Evolutionary conservation across 1,140 invertebrate genomes (phyloP).

Genomic region (Drosophila ananassae): DNA sequence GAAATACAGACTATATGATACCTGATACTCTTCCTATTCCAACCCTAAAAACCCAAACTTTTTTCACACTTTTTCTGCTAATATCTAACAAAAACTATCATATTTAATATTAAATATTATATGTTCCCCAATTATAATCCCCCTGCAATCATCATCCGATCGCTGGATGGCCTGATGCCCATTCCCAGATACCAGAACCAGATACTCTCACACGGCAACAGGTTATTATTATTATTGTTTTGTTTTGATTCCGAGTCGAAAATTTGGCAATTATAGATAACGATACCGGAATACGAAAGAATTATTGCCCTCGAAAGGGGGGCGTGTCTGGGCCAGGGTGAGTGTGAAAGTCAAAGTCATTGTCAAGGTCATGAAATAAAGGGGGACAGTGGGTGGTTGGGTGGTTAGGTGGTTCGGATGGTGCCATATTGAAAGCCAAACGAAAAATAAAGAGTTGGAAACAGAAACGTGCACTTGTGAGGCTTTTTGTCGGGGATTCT

Average conservation of each 20-base stretch:
- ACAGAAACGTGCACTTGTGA: conserved; percentile 15
- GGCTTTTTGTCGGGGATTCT: conserved; percentile 7
- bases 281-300: conserved; percentile 3
- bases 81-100: too few relatives aligned
- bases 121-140: not conserved
- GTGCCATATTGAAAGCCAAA: not conserved
- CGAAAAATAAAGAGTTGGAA: not conserved
- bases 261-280: conserved; percentile 17
- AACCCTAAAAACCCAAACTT: too few relatives aligned
- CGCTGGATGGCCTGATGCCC: conserved; percentile 27
- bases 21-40: too few relatives aligned
- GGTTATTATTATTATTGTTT: not conserved
- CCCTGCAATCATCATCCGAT: conserved; percentile 16
- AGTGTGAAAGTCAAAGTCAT: conserved; percentile 30
- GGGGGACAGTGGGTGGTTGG: not conserved
- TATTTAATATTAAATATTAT: too few relatives aligned
- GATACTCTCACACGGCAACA: conserved; percentile 21
- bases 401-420: not conserved
- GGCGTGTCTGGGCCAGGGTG: conserved; percentile 27
- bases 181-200: not conserved
- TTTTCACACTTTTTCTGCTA: too few relatives aligned
- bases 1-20: too few relatives aligned
- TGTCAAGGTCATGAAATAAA: conserved; percentile 30
- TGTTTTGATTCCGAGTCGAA: not conserved
- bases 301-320: conserved; percentile 29